Percentiles rank a stretch among this genome's conserved stretches.
These are phyloP conservation scores for Sycobia sp. DNA, from an alignment of 1,140 invertebrate species.

Conservation along the genomic window DNA sequence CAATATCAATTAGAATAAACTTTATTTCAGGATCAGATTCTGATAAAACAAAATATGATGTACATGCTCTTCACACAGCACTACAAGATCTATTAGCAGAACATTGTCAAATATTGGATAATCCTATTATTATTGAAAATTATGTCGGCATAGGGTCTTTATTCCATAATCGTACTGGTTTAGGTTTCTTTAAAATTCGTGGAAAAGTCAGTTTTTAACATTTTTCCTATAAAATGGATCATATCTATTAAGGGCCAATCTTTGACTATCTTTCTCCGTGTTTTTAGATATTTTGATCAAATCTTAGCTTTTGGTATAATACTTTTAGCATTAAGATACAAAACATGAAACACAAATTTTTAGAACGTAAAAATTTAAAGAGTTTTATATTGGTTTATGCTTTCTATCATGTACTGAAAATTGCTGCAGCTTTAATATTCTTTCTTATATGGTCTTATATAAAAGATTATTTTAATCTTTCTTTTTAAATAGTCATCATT, in stretches of 20 bases:
- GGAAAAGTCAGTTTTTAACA: conserved; percentile 82
- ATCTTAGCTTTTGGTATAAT: no score
- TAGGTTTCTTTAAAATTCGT: conserved; percentile 85
- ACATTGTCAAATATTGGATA: conserved; percentile 56
- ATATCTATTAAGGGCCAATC: conserved; percentile 2
- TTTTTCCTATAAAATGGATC: not conserved
- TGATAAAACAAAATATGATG: conserved; percentile 62
- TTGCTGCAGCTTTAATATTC: conserved; percentile 20
- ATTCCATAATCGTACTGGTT: conserved; percentile 80
- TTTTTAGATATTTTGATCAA: conserved; percentile 10
- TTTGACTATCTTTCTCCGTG: no score
- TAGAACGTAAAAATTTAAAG: conserved; percentile 20
- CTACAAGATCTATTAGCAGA: conserved; percentile 42
- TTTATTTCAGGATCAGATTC: conserved; percentile 48
- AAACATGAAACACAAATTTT: conserved; percentile 20
- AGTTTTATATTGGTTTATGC: conserved; percentile 22
- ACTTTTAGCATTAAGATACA: no score
- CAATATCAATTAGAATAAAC: not conserved
- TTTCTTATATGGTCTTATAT: conserved; percentile 15
- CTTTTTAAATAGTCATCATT: conserved; percentile 20
- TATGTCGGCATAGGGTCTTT: conserved; percentile 79
- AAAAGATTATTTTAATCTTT: conserved; percentile 26
- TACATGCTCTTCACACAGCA: conserved; percentile 64
- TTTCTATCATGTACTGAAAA: conserved; percentile 30
- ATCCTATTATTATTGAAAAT: conserved; percentile 77